Evolutionary conservation across 2,888 invertebrate species (phyloP).

Genomic region (Polylopha cassiicola): DNA sequence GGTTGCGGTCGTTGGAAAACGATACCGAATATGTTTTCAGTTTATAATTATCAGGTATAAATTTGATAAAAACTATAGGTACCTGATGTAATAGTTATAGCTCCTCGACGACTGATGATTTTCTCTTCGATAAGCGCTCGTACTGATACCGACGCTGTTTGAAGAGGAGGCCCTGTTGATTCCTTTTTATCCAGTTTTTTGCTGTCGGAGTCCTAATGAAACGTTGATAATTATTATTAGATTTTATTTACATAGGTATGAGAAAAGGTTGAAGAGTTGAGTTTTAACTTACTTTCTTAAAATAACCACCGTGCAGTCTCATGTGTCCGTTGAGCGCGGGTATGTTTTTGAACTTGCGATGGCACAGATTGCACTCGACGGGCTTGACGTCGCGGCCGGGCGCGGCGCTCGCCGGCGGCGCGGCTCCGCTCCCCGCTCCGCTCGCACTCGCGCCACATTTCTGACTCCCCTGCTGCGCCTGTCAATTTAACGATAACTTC

Average conservation of each 20-base stretch:
- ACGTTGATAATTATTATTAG: neutral
- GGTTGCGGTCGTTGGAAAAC: too few species aligned
- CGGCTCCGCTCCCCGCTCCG: slow-evolving; percentile 41
- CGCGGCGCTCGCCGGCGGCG: slow-evolving; percentile 36
- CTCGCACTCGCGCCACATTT: slow-evolving; percentile 48
- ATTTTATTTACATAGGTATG: slow-evolving; percentile 13
- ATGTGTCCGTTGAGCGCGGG: slow-evolving; percentile 98
- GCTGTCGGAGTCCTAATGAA: slow-evolving; percentile 84
- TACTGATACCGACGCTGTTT: slow-evolving; percentile 95
- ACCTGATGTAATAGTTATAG: slow-evolving; percentile 53
- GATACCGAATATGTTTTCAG: slow-evolving; percentile 6
- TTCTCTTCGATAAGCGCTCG: slow-evolving; percentile 94
- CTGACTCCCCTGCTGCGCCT: slow-evolving; percentile 63
- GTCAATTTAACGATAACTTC: slow-evolving; percentile 59
- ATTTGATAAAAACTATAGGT: too few species aligned
- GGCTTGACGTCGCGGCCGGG: slow-evolving; percentile 85
- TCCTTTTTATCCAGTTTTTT: slow-evolving; percentile 93
- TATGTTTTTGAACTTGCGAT: slow-evolving; percentile 97
- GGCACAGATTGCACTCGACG: slow-evolving; percentile 96
- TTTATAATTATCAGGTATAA: too few species aligned
- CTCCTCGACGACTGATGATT: slow-evolving; percentile 90
- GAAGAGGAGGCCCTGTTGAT: slow-evolving; percentile 87
- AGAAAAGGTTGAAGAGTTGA: neutral
- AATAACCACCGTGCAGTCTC: slow-evolving; percentile 97
- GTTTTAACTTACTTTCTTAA: slow-evolving; percentile 85